These are phyloP conservation scores for Lymantria dispar DNA, from an alignment of 2,888 invertebrate genomes.

Conservation along the genomic window DNA sequence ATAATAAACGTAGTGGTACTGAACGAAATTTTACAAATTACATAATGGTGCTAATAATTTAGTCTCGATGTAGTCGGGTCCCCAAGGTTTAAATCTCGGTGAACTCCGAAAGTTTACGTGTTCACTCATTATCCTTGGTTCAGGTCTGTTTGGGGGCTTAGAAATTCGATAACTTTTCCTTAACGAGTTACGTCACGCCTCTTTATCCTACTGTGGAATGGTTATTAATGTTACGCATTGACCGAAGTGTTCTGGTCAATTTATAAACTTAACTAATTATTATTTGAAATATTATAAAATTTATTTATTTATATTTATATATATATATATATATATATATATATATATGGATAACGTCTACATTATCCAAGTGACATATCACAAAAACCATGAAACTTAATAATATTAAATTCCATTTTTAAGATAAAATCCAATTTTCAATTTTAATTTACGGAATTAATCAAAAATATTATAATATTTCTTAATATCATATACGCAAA, in stretches of 20 bases:
- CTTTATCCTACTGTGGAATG: not conserved
- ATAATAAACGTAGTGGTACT: not conserved
- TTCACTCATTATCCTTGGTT: not conserved
- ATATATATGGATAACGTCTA: no score
- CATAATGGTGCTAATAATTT: not conserved
- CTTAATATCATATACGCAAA: no score
- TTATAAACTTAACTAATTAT: not conserved
- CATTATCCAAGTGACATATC: no score
- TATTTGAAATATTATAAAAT: no score
- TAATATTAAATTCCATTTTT: no score
- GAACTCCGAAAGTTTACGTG: not conserved
- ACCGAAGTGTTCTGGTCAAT: not conserved
- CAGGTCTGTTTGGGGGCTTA: not conserved
- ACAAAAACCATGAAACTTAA: no score
- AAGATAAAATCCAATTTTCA: no score
- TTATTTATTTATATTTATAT: no score
- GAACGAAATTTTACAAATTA: not conserved
- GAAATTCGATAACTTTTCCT: not conserved
- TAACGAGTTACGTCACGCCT: not conserved
- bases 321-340: no score
- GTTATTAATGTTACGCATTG: not conserved
- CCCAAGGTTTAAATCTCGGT: not conserved
- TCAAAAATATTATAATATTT: no score
- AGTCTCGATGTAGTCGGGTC: not conserved
- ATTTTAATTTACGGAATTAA: no score